These are phyloP conservation scores for Clistopyga incitator DNA, from an alignment of 2,888 invertebrate genomes.

Conservation along the genomic window DNA sequence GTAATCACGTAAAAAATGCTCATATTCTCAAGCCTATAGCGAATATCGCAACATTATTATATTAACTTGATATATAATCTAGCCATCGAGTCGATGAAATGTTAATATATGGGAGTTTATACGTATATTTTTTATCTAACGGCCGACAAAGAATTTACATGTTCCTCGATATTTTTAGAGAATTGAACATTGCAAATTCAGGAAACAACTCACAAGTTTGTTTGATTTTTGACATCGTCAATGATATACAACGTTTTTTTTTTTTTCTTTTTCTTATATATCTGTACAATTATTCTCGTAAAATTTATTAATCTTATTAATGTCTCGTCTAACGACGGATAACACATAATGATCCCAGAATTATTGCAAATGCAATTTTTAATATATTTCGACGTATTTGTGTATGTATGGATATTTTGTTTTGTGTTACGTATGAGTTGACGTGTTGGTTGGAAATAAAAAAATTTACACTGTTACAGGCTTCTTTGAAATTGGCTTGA, in stretches of 20 bases:
- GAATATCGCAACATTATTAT: conserved; percentile 35
- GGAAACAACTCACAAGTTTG: background rate
- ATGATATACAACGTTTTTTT: conserved; percentile 51
- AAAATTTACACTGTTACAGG: conserved; percentile 72
- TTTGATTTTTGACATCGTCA: background rate
- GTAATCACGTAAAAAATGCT: conserved; percentile 59
- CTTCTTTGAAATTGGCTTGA: conserved; percentile 78
- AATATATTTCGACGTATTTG: conserved; percentile 6
- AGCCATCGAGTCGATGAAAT: conserved; percentile 35
- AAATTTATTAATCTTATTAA: conserved; percentile 40
- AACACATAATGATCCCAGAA: conserved; percentile 24
- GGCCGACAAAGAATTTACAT: background rate
- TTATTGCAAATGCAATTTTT: conserved; percentile 39
- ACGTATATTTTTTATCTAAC: conserved; percentile 5
- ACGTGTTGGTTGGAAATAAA: conserved; percentile 1
- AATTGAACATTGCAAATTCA: background rate
- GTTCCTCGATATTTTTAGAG: background rate
- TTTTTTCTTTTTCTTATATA: conserved; percentile 32
- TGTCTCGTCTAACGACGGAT: conserved; percentile 21
- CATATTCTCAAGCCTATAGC: conserved; percentile 48
- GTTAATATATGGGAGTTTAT: conserved; percentile 15
- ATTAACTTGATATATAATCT: conserved; percentile 28
- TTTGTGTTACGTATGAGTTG: background rate
- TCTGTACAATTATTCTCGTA: conserved; percentile 50
- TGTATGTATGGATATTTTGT: background rate